Conservation (phyloP, 1,140 invertebrate species). For the Globodera rostochiensis region DNA sequence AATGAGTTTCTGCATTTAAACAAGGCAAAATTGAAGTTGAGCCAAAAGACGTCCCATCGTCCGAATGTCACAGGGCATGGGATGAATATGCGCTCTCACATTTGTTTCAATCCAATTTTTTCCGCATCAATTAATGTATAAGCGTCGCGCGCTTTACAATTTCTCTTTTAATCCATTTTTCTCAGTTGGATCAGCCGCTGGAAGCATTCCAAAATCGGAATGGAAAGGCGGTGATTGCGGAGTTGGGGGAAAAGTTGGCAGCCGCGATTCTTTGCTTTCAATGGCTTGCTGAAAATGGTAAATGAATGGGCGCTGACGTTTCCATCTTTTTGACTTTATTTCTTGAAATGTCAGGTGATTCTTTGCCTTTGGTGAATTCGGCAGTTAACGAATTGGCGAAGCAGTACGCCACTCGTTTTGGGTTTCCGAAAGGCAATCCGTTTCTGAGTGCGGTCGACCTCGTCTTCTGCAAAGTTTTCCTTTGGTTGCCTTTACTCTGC, state of each 20-base stretch:
- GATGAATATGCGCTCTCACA: no score
- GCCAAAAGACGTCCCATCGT: no score
- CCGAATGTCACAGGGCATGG: no score
- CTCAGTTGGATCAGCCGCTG: constrained; percentile 27
- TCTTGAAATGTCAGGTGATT: constrained; percentile 2
- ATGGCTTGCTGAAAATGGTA: constrained; percentile 27
- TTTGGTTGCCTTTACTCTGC: not conserved
- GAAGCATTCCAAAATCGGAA: constrained; percentile 23
- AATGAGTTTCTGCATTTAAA: not conserved
- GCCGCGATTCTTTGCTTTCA: constrained; percentile 15
- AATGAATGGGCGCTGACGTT: not conserved
- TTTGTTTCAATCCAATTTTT: not conserved
- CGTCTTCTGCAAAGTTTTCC: constrained; percentile 23
- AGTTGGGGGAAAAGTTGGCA: constrained; percentile 30
- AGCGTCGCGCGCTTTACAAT: not conserved
- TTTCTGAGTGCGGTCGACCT: constrained; percentile 22
- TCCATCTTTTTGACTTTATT: not conserved
- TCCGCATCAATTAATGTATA: not conserved
- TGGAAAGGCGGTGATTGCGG: constrained; percentile 27
- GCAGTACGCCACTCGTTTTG: constrained; percentile 22
- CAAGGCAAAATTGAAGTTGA: not conserved
- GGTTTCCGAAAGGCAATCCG: constrained; percentile 26
- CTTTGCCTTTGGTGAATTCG: constrained; percentile 19
- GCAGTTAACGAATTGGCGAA: constrained; percentile 23
- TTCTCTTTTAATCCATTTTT: not conserved